Evolutionary conservation across 2,113 vertebrate species (phyloP).

Genomic region (Noturus placidus): DNA sequence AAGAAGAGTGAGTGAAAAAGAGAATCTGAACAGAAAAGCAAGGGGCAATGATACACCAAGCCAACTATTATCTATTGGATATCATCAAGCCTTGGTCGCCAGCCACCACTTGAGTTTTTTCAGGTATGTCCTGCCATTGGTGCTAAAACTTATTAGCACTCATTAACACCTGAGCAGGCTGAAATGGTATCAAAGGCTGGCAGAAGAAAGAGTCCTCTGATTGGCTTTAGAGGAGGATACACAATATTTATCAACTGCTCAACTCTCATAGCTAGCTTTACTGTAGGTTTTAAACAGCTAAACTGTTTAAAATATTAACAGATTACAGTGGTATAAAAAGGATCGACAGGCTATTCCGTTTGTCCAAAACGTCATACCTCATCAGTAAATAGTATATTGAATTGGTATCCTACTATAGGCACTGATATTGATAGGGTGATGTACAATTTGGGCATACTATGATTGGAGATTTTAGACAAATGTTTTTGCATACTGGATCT

Average conservation of each 20-base stretch:
- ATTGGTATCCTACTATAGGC: neutral
- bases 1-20: neutral
- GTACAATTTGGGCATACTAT: neutral
- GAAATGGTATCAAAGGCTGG: neutral
- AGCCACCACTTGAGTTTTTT: neutral
- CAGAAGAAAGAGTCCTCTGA: neutral
- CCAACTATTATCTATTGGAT: neutral
- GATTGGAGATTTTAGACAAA: neutral
- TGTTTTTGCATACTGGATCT: neutral
- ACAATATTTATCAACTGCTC: neutral
- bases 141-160: neutral
- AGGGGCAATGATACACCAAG: neutral
- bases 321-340: neutral
- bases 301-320: neutral
- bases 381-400: neutral
- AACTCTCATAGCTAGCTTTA: neutral
- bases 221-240: neutral
- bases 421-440: neutral
- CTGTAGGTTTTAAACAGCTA: too few relatives aligned
- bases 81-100: neutral
- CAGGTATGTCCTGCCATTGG: neutral
- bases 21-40: too few relatives aligned
- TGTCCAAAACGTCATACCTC: neutral
- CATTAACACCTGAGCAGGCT: neutral
- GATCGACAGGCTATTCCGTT: neutral